These are phyloP conservation scores for Ammospiza caudacuta DNA, from an alignment of 2,113 vertebrate genomes.

Conservation along the genomic window DNA sequence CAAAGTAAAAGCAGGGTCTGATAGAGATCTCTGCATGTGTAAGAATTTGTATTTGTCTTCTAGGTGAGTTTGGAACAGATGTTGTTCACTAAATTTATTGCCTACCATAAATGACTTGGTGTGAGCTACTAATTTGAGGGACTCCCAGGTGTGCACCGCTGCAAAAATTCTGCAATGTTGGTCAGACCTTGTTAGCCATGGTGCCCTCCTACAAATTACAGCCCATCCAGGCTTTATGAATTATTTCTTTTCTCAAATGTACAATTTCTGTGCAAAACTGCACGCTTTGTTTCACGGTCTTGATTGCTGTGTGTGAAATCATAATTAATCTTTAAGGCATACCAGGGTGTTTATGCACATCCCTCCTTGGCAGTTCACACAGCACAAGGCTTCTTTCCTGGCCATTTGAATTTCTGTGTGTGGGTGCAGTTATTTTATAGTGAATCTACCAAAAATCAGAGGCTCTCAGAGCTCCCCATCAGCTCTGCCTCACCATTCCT, in stretches of 20 bases:
- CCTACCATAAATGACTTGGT: constrained; percentile 7
- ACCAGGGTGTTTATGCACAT: not conserved
- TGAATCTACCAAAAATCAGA: not conserved
- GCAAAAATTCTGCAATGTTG: constrained; percentile 13
- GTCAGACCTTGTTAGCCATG: constrained; percentile 40
- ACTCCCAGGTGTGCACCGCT: constrained; percentile 39
- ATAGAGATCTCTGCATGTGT: constrained; percentile 27
- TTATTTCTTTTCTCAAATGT: not conserved
- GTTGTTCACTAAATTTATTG: constrained; percentile 54
- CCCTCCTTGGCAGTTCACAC: not conserved
- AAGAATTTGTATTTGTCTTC: constrained; percentile 43
- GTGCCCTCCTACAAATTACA: not conserved
- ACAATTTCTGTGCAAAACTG: not conserved
- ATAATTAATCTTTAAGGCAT: not conserved
- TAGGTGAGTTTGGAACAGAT: constrained; percentile 42
- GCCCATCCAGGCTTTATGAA: not conserved
- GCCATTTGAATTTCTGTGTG: not conserved
- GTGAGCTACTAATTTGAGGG: constrained; percentile 17
- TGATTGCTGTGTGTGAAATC: not conserved
- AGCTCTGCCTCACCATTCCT: not conserved
- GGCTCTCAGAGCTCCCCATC: not conserved
- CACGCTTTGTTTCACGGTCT: not conserved
- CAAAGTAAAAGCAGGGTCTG: not conserved
- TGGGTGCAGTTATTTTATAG: not conserved
- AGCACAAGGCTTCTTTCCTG: not conserved